Conservation (phyloP, 1,140 invertebrate genomes). For the Odontomachus brunneus region DNA sequence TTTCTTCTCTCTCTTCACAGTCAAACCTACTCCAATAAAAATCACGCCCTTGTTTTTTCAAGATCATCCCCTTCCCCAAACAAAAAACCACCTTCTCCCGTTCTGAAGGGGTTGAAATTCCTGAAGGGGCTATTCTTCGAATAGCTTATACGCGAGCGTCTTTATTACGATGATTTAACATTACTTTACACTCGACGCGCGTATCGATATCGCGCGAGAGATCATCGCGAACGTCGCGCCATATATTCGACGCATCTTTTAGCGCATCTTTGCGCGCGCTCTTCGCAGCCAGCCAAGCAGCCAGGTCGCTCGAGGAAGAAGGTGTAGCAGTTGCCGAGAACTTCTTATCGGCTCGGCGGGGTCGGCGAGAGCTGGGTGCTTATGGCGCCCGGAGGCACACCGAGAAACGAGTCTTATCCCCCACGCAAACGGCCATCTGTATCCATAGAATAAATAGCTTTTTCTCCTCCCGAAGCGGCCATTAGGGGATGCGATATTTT, state of each 20-base stretch:
- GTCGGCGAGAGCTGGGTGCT: slow-evolving; percentile 66
- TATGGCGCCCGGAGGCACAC: slow-evolving; percentile 68
- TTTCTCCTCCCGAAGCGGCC: slow-evolving; percentile 62
- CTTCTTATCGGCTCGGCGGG: slow-evolving; percentile 72
- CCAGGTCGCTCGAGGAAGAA: slow-evolving; percentile 31
- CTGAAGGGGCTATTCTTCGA: too few relatives aligned
- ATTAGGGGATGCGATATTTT: slow-evolving; percentile 64
- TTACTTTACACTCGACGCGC: background rate
- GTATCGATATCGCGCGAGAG: slow-evolving; percentile 25
- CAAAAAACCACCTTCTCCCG: too few relatives aligned
- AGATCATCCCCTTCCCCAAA: too few relatives aligned
- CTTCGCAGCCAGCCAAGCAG: background rate
- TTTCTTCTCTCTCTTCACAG: too few relatives aligned
- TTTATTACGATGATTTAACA: background rate
- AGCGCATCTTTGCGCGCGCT: slow-evolving; percentile 24
- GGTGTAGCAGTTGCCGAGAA: slow-evolving; percentile 54
- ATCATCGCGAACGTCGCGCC: slow-evolving; percentile 18
- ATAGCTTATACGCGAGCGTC: background rate
- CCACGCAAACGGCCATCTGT: slow-evolving; percentile 61
- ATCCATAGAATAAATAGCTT: slow-evolving; percentile 69
- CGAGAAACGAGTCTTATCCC: slow-evolving; percentile 69
- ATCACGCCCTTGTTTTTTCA: too few relatives aligned
- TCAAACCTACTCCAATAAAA: too few relatives aligned
- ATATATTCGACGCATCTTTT: slow-evolving; percentile 30
- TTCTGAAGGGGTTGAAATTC: too few relatives aligned